Evolutionary conservation across 2,888 invertebrate species (phyloP).

Genomic region (Conus canariensis): DNA sequence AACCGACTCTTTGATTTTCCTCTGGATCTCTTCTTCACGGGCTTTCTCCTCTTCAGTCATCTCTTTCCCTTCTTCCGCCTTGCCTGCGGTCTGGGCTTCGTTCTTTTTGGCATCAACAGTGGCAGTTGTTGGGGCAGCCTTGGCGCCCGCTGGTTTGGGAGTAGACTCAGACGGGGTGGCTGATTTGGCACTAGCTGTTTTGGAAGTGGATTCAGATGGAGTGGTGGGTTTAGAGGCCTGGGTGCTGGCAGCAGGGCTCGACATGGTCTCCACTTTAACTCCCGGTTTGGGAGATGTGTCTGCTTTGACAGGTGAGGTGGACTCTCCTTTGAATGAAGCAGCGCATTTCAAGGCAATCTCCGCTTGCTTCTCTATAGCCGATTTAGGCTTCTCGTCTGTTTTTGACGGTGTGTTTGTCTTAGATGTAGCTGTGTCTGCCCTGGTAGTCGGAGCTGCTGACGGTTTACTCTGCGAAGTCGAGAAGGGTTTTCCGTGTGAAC

Average conservation of each 20-base stretch:
- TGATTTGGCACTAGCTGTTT: neutral
- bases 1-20: constrained; percentile 51
- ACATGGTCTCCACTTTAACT: neutral
- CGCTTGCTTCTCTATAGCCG: constrained; percentile 26
- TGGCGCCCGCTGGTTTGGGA: neutral
- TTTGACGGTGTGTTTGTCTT: neutral
- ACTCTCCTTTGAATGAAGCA: constrained; percentile 12
- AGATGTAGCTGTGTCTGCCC: neutral
- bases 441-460: neutral
- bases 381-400: constrained; percentile 15
- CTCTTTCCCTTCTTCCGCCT: neutral
- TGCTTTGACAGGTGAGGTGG: neutral
- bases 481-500: constrained; percentile 3
- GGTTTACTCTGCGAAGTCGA: neutral
- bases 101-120: neutral
- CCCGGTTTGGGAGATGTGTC: neutral
- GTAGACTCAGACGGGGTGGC: neutral
- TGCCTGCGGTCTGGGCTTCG: neutral
- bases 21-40: constrained; percentile 52
- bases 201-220: neutral
- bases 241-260: neutral
- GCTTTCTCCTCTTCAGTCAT: constrained; percentile 50
- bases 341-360: constrained; percentile 26
- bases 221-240: neutral
- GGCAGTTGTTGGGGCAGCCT: neutral